A percentile compares a stretch with the other conserved stretches of the same genome.
Evolutionary conservation across 2,113 vertebrate genomes (phyloP).

Genomic region (Channa argus): DNA sequence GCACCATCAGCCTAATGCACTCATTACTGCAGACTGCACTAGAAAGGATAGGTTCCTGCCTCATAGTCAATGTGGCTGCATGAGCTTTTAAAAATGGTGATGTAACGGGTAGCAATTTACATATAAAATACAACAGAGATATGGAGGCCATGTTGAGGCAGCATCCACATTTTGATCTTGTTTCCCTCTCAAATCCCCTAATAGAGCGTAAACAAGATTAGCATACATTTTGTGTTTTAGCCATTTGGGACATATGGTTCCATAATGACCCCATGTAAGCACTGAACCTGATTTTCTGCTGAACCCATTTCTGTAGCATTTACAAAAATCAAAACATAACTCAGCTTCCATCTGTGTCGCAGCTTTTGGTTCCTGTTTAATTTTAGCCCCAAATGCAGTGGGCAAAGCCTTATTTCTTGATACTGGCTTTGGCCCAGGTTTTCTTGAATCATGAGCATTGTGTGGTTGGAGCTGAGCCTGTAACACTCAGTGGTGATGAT

Average conservation of each 20-base stretch:
- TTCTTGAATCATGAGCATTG: conserved; percentile 33
- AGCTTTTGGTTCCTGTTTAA: conserved; percentile 2
- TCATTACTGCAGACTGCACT: conserved; percentile 51
- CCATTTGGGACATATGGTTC: conserved; percentile 22
- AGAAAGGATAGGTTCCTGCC: conserved; percentile 27
- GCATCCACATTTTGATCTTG: conserved; percentile 32
- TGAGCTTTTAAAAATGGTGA: conserved; percentile 38
- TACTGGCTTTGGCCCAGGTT: conserved; percentile 28
- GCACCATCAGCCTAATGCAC: conserved; percentile 48
- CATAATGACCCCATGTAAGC: conserved; percentile 14
- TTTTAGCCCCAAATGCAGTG: not conserved
- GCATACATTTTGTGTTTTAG: conserved; percentile 28
- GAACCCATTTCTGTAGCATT: conserved; percentile 5
- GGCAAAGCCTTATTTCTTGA: not conserved
- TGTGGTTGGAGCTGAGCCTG: conserved; percentile 47
- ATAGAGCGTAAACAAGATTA: conserved; percentile 41
- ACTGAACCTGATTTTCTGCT: not conserved
- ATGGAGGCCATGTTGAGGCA: conserved; percentile 15
- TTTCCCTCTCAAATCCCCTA: conserved; percentile 22
- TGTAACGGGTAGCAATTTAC: conserved; percentile 68
- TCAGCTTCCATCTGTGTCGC: not conserved
- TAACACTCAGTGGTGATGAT: conserved; percentile 54
- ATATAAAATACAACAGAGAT: conserved; percentile 45
- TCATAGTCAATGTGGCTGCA: conserved; percentile 19
- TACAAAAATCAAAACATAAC: conserved; percentile 1